A percentile compares a stretch with the other conserved stretches of the same genome.
phyloP scores from a whole-genome alignment of 2,888 invertebrate species.

The Drosophila niveifrons region DNA sequence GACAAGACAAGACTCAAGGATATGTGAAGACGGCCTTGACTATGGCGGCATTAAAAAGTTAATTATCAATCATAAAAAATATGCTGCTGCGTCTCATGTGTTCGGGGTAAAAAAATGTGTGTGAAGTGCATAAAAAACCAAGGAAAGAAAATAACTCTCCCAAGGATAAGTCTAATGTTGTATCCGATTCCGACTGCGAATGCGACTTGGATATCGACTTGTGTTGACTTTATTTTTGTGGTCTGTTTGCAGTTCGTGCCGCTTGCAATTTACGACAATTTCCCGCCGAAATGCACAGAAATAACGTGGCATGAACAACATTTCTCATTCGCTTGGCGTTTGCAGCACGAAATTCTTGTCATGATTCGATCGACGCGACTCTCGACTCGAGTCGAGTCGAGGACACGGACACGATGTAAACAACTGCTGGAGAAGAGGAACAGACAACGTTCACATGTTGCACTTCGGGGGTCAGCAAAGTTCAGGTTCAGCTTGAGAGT shows the following conservation, averaged over 20 bases:
- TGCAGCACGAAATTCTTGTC: constrained; percentile 83
- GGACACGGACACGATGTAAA: constrained; percentile 73
- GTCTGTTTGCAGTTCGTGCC: constrained; percentile 73
- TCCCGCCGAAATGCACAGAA: constrained; percentile 75
- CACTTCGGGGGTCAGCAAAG: constrained; percentile 67
- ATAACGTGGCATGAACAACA: constrained; percentile 79
- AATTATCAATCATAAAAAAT: constrained; percentile 64
- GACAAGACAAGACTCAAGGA: constrained; percentile 45
- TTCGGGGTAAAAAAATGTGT: constrained; percentile 3
- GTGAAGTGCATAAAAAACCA: constrained; percentile 39
- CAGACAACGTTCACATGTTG: constrained; percentile 73
- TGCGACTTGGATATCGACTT: neutral
- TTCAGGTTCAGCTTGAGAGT: constrained; percentile 52
- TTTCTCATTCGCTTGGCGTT: constrained; percentile 78
- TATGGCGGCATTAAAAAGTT: constrained; percentile 59
- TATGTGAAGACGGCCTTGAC: constrained; percentile 59
- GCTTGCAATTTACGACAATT: constrained; percentile 78
- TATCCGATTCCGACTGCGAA: neutral
- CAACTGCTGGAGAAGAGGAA: constrained; percentile 33
- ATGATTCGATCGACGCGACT: constrained; percentile 79
- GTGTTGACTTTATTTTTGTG: constrained; percentile 7
- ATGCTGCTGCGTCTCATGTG: constrained; percentile 48
- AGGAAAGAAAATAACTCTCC: constrained; percentile 26
- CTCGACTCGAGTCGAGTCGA: constrained; percentile 18
- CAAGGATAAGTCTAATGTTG: constrained; percentile 71